Percentiles rank a stretch among this genome's conserved stretches.
Conservation (phyloP, 2,888 invertebrate genomes). For the Epistrophella euchroma region DNA sequence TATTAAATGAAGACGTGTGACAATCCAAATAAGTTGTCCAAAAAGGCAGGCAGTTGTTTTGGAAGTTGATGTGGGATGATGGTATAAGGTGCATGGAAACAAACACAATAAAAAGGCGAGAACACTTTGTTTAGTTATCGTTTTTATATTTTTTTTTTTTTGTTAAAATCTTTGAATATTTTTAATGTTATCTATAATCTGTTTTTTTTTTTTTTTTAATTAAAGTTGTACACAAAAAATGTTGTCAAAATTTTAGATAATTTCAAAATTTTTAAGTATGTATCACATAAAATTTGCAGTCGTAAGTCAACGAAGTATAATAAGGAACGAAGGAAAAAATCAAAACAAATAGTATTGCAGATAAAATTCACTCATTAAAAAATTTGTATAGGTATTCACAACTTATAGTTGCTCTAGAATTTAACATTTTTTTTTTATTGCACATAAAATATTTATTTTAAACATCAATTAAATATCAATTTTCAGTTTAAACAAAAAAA, state of each 20-base stretch:
- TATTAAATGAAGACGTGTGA: slow-evolving; percentile 28
- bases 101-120: slow-evolving; percentile 51
- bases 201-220: slow-evolving; percentile 6
- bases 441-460: slow-evolving; percentile 5
- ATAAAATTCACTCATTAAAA: slow-evolving; percentile 12
- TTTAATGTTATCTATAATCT: slow-evolving; percentile 15
- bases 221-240: slow-evolving; percentile 64
- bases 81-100: slow-evolving; percentile 52
- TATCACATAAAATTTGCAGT: slow-evolving; percentile 56
- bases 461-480: neutral
- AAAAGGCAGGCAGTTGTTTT: slow-evolving; percentile 37
- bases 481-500: neutral
- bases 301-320: slow-evolving; percentile 43
- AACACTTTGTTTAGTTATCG: slow-evolving; percentile 70
- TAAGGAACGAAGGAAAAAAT: slow-evolving; percentile 14
- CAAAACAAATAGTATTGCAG: slow-evolving; percentile 18
- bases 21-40: slow-evolving; percentile 55
- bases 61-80: slow-evolving; percentile 45
- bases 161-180: neutral
- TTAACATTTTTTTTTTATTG: slow-evolving; percentile 21
- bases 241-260: slow-evolving; percentile 39
- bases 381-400: neutral
- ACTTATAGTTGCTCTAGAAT: slow-evolving; percentile 21
- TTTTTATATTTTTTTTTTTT: slow-evolving; percentile 17
- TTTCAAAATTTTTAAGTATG: too few relatives aligned